Conservation (phyloP, 2,888 invertebrate species). For the Argynnis bischoffii region DNA sequence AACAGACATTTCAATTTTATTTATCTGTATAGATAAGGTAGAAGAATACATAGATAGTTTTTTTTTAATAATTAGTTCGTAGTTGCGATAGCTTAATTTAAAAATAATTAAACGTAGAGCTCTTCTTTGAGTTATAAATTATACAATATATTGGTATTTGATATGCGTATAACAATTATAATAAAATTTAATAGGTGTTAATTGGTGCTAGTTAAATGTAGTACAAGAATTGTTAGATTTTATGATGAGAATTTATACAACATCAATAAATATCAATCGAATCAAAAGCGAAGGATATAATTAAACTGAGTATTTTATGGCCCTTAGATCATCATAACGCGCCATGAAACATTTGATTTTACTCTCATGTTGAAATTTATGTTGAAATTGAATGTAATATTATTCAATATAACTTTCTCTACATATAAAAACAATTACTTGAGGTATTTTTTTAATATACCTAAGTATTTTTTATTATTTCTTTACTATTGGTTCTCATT, state of each 20-base stretch:
- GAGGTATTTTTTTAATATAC: no score
- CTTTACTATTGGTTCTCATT: no score
- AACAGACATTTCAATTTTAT: no score
- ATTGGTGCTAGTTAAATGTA: conserved; percentile 29
- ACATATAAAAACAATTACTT: background rate
- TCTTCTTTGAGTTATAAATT: no score
- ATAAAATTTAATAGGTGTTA: conserved; percentile 30
- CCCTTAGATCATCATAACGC: conserved; percentile 15
- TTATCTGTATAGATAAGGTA: no score
- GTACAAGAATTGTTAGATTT: conserved; percentile 27
- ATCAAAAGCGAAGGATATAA: conserved; percentile 30
- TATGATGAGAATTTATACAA: conserved; percentile 25
- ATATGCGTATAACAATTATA: background rate
- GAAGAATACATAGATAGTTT: no score
- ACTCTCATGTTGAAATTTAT: background rate
- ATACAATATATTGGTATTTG: no score
- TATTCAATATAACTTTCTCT: background rate
- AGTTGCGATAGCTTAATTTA: no score
- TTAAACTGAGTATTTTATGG: conserved; percentile 25
- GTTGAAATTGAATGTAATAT: background rate
- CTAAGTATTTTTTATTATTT: no score
- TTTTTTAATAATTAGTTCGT: no score
- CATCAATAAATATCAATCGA: conserved; percentile 23
- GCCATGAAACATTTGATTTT: conserved; percentile 7
- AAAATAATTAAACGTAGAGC: no score